Evolutionary conservation across 1,140 invertebrate genomes (phyloP), one percentile per base, ranked within the genome.

Genomic region (Gonatopus flavifemur): DNA sequence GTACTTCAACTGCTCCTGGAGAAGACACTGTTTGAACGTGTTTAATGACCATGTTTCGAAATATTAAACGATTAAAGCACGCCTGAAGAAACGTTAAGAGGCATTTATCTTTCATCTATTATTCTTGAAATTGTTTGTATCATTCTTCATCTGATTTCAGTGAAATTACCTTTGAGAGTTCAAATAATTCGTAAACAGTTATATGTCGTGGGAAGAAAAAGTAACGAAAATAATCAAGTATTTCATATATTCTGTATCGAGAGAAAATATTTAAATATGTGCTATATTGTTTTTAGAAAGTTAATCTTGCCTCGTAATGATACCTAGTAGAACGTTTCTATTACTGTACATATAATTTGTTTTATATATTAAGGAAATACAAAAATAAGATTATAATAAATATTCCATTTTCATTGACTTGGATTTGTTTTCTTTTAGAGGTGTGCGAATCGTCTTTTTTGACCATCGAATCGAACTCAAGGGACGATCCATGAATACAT

Each of bases 281-380:
- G 47, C 22, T 13, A 41, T 38, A 42, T 21, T 36, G 13, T 45
- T 36, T 21, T 21, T 31, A 30, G 48, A 22, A 31, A 38, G 22
- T 50, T 22, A 49, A 50, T 45, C 49, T 49, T 47, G 44, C 55
- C 57, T 63, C 57, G 25, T 42, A 57, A 57, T 49, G 49, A 51
- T 52, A 51, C 52, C 61, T 59, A 52, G 53, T 51, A 52, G 56
- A 48, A 63, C 59, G 68, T 69, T 69, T 69, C 61, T 66, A 69
- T 70, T 70, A 67, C 69, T 69, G 65, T 67, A 69, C 30, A 69
- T 67, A 70, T 59, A 61, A 58, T 35, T 58, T 51, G 55, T 55
- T 28, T 7, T 28, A 25, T 40, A 55, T 49, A 44, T 32, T 57
- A 56, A 58, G 59, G 37, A 67, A 55, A 70, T 57, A 58, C 49